A percentile compares a stretch with the other conserved stretches of the same genome.
Conservation (phyloP, 2,888 invertebrate species). For the Callimorpha dominula region DNA sequence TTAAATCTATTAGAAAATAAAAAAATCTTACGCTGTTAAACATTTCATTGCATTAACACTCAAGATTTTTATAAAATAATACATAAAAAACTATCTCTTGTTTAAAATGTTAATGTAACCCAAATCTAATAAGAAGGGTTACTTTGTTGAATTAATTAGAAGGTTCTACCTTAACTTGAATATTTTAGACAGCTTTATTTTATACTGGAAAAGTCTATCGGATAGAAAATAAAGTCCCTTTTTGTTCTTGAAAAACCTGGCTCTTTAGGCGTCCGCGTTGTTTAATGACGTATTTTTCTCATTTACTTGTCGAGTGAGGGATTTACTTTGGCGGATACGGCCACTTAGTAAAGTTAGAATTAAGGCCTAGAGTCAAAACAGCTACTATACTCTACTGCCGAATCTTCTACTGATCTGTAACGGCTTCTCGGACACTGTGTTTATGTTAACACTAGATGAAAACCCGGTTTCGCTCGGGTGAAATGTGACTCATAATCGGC, state of each 20-base stretch:
- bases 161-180: neutral
- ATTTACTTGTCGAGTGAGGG: neutral
- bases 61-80: neutral
- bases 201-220: neutral
- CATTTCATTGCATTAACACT: neutral
- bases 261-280: neutral
- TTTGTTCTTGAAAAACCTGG: neutral
- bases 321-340: neutral
- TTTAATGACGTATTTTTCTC: neutral
- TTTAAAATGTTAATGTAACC: conserved; percentile 13
- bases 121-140: conserved; percentile 6
- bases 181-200: neutral
- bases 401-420: neutral
- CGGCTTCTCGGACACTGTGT: neutral
- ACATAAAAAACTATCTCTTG: neutral
- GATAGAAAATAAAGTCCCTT: neutral
- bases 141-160: conserved; percentile 10
- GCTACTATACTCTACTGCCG: neutral
- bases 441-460: too few relatives aligned
- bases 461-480: too few relatives aligned
- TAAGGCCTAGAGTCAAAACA: neutral
- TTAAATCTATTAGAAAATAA: too few relatives aligned
- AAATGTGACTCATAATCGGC: too few relatives aligned
- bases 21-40: too few relatives aligned
- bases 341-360: neutral